Base-by-base conservation (phyloP, 2,888 invertebrate genomes). In the Drosophila mulleri region DNA sequence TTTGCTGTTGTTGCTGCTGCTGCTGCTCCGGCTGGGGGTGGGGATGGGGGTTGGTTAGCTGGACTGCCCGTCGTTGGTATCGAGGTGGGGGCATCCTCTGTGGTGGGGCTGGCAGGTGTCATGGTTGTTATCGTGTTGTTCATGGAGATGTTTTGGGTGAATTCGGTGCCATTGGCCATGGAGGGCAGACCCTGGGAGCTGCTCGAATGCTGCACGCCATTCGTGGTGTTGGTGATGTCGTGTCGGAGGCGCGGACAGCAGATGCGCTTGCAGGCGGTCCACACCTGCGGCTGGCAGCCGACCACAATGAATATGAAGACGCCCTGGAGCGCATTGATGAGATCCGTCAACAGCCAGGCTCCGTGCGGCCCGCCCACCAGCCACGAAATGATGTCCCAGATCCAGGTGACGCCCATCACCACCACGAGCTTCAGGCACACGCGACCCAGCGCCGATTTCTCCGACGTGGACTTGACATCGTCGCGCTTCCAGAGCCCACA, bases 401-500 rank as follows among this genome's bases (percentile, higher is more conserved):
- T 95, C 96, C 96, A 96, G 23, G 96, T 95, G 44, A 96, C 94
- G 50, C 96, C 96, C 96, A 96, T 96, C 16, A 96, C 96, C 2
- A 96, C 95, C 82, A 97, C 97, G 88, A 97, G 94, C 93, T 97
- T 97, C 92, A 97, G 95, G 92, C 97, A 98, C 54, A 97, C 96
- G 81, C 96, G 94, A 16, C 97, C 96, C 82, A 97, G 92, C 3
- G 97, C 96, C 53, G 97, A 96, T 94, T 95, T 94, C 93, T 96
- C 96, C 12, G 95, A 95, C 37, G 97, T 96, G 54, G 97, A 96
- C 94, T 97, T 97, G 85, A 97, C 97, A 83, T 97, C 96, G 93
- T 97, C 97, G 73, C 96, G 95, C 91, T 97, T 97, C 97, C 97
- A 97, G 54, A 97, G 94, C 54, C 97, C 97, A 92, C 97, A 97